Conservation (phyloP, 2,113 vertebrate species). For the Arothron firmamentum region DNA sequence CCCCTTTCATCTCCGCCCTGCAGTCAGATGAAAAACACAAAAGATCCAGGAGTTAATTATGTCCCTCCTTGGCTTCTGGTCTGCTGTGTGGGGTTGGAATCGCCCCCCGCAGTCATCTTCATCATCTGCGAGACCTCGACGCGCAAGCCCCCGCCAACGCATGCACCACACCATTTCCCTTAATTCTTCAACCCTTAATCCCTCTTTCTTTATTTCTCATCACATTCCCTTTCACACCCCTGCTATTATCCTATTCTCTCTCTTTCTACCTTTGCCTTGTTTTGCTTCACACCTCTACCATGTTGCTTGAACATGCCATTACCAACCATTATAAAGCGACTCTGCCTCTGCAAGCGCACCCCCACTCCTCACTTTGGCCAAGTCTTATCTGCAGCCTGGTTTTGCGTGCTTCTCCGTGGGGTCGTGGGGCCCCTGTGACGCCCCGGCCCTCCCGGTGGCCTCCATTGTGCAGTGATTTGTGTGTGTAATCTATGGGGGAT, state of each 20-base stretch:
- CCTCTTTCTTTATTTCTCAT: conserved; percentile 55
- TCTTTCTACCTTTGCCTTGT: conserved; percentile 36
- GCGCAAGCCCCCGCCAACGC: conserved; percentile 38
- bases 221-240: conserved; percentile 53
- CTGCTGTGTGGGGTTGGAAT: conserved; percentile 71
- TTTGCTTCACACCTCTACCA: conserved; percentile 60
- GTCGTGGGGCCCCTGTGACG: conserved; percentile 79
- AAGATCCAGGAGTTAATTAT: conserved; percentile 98
- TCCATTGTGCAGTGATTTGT: conserved; percentile 93
- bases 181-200: conserved; percentile 73
- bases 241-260: conserved; percentile 53
- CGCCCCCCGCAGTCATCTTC: conserved; percentile 60
- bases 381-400: conserved; percentile 71
- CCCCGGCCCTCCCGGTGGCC: conserved; percentile 78
- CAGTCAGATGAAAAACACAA: conserved; percentile 97
- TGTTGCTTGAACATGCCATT: conserved; percentile 80
- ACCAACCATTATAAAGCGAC: conserved; percentile 91
- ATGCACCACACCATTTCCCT: conserved; percentile 43
- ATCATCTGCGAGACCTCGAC: conserved; percentile 52
- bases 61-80: conserved; percentile 84
- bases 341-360: conserved; percentile 68
- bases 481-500: conserved; percentile 88
- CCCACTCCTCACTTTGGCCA: conserved; percentile 51
- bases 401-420: conserved; percentile 81
- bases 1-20: conserved; percentile 99